Evolutionary conservation across 1,140 invertebrate genomes (phyloP).

Genomic region (Caenorhabditis inopinata): DNA sequence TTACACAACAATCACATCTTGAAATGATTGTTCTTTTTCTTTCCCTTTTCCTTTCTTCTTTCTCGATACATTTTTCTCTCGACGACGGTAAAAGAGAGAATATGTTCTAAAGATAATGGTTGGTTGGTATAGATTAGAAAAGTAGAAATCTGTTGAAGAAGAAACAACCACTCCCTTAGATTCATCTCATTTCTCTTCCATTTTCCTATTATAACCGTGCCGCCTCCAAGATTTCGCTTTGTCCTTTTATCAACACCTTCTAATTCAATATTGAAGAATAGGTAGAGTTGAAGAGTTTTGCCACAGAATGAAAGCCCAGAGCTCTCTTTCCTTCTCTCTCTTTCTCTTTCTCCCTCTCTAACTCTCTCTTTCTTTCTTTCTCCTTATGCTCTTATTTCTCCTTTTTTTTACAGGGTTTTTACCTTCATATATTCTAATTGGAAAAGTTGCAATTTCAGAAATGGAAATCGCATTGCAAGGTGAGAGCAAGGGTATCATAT

Average conservation of each 20-base stretch:
- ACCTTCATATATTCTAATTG: background rate
- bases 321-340: too few species aligned
- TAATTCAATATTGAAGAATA: too few species aligned
- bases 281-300: too few species aligned
- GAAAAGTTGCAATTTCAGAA: background rate
- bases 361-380: background rate
- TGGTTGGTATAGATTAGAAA: background rate
- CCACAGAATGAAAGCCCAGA: too few species aligned
- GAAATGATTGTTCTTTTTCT: conserved; percentile 17
- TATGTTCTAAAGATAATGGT: background rate
- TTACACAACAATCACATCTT: conserved; percentile 30
- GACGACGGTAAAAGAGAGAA: background rate
- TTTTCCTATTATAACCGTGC: background rate
- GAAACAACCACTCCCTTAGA: conserved; percentile 26
- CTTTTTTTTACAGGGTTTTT: too few species aligned
- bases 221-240: background rate
- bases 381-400: background rate
- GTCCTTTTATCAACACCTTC: background rate
- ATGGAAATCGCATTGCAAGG: conserved; percentile 52
- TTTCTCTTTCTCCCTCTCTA: background rate
- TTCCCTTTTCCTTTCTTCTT: background rate
- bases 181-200: background rate
- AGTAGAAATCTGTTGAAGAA: conserved; percentile 13
- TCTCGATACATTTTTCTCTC: too few species aligned
- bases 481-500: conserved; percentile 50